phyloP scores from a whole-genome alignment of 2,113 vertebrate species.

The Mola mola region DNA sequence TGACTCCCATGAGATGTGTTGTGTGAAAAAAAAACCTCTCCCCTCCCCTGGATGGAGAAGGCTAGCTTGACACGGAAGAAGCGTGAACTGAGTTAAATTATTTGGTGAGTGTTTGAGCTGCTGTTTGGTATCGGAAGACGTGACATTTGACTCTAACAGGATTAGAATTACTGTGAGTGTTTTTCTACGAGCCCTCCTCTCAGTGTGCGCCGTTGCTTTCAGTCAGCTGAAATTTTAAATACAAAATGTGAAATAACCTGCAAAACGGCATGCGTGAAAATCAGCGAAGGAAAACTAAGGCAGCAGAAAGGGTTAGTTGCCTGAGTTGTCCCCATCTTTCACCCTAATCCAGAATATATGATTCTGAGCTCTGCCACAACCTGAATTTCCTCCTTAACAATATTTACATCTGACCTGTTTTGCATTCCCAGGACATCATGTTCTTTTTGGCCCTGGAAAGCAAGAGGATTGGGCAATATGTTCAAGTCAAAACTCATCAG shows the following conservation, averaged over 20 bases:
- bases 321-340: conserved; percentile 1
- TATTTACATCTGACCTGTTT: conserved; percentile 40
- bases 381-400: background rate
- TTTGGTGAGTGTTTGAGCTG: conserved; percentile 3
- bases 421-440: conserved; percentile 55
- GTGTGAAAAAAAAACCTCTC: no score
- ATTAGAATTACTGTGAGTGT: conserved; percentile 14
- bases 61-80: no score
- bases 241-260: no score
- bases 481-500: conserved; percentile 56
- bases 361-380: conserved; percentile 1
- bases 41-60: no score
- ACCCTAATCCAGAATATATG: conserved; percentile 13
- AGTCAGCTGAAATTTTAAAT: background rate
- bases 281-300: background rate
- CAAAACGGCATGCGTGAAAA: background rate
- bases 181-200: background rate
- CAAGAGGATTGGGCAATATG: conserved; percentile 52
- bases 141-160: conserved; percentile 12
- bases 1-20: no score
- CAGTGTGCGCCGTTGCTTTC: background rate
- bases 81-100: no score
- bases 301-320: background rate
- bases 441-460: conserved; percentile 53
- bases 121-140: conserved; percentile 10